These are phyloP conservation scores for Malachius bipustulatus DNA, from an alignment of 2,888 invertebrate genomes.

Conservation along the genomic window DNA sequence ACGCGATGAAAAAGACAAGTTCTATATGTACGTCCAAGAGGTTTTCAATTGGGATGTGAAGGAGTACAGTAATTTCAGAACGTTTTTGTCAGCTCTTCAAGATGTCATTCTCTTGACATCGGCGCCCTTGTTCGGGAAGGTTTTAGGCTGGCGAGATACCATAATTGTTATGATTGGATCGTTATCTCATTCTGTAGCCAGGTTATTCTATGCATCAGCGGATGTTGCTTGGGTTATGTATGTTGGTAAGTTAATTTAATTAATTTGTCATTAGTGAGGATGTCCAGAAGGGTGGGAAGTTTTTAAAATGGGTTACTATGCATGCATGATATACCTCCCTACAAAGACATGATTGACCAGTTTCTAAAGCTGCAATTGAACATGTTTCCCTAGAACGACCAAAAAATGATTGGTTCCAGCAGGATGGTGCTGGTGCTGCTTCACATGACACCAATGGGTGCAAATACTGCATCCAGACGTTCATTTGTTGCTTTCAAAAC, in stretches of 20 bases:
- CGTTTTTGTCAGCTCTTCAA: constrained; percentile 59
- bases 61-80: constrained; percentile 58
- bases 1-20: constrained; percentile 66
- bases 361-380: no score
- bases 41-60: constrained; percentile 61
- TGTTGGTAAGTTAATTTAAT: constrained; percentile 35
- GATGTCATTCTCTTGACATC: constrained; percentile 58
- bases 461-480: no score
- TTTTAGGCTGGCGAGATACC: constrained; percentile 56
- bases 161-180: constrained; percentile 64
- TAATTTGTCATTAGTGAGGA: no score
- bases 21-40: constrained; percentile 60
- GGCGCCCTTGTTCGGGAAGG: constrained; percentile 58
- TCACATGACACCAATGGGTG: no score
- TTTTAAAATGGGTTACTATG: no score
- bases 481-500: no score
- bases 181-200: constrained; percentile 53
- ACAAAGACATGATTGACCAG: no score
- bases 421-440: no score
- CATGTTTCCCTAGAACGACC: no score
- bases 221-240: constrained; percentile 47
- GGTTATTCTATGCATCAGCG: constrained; percentile 56
- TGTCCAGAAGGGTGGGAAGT: no score
- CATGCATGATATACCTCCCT: no score
- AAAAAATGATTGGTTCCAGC: no score